Evolutionary conservation across 2,888 invertebrate species (phyloP).

Genomic region (Mycalesis mineus): DNA sequence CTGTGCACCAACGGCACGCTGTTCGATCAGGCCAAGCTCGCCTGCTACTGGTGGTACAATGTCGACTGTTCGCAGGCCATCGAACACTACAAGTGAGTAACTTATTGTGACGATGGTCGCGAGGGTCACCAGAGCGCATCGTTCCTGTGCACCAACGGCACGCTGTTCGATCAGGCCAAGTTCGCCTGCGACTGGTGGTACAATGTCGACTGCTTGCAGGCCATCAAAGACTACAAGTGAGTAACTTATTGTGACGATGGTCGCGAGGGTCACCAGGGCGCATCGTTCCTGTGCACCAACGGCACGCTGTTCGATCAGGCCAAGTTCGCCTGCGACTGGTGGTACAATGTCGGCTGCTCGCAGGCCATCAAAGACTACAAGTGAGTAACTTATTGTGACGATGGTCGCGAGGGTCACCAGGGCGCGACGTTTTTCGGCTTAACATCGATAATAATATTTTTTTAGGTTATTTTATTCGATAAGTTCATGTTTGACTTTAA

Average conservation of each 20-base stretch:
- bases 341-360: constrained; percentile 92
- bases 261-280: constrained; percentile 89
- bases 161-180: constrained; percentile 81
- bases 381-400: constrained; percentile 88
- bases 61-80: constrained; percentile 89
- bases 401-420: constrained; percentile 89
- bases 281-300: constrained; percentile 90
- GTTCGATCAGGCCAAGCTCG: constrained; percentile 81
- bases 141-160: constrained; percentile 91
- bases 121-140: constrained; percentile 90
- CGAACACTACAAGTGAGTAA: constrained; percentile 83
- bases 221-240: constrained; percentile 85
- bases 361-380: constrained; percentile 85
- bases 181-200: constrained; percentile 96
- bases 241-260: constrained; percentile 90
- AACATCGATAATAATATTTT: too few relatives aligned
- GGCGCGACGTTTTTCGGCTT: constrained; percentile 91
- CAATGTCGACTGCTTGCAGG: constrained; percentile 89
- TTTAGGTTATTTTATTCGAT: too few relatives aligned
- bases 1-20: constrained; percentile 92
- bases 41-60: constrained; percentile 96
- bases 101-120: constrained; percentile 89
- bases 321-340: constrained; percentile 93
- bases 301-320: constrained; percentile 90
- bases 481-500: too few relatives aligned